Evolutionary conservation across 2,797 vertebrate genomes (phyloP), one percentile per base, ranked within the genome.

Genomic region (Clarias platycephalus): DNA sequence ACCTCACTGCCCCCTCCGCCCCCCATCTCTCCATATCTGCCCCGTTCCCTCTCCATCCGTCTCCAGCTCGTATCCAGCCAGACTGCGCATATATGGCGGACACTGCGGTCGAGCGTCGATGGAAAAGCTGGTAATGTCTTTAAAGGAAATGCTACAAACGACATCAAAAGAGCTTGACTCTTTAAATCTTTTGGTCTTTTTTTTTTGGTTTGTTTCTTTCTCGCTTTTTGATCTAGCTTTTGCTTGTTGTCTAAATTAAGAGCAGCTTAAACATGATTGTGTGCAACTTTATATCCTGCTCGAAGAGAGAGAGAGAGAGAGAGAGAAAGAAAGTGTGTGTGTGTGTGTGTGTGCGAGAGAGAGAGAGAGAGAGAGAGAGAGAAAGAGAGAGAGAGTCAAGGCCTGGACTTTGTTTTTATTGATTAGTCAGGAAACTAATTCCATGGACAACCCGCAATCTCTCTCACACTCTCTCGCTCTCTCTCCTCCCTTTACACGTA

Each of bases 391-490:
- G 4, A 16, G 2, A 31, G 28, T 26, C 40, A 44, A 79, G 34
- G 58, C 76, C 58, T 10, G 37, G 58, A 79, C 34, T 63, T 63
- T 79, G 44, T 57, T 74, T 31, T 53, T 94, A 95, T 95, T 93
- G 94, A 95, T 95, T 93, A 94, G 92, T 90, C 83, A 90, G 90
- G 34, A 91, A 93, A 93, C 92, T 88, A 93, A 94, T 94, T 94
- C 89, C 93, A 70, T 87, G 91, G 92, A 91, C 91, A 94, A 91
- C 90, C 91, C 93, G 91, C 90, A 53, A 90, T 89, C 90, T 90
- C 89, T 91, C 82, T 71, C 75, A 88, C n/a, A 26, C 44, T 86
- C 89, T 78, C 28, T 71, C 57, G 28, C 31, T 34, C 28, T 87
- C 28, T 87, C 86, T 90, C 72, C 37, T 12, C 57, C 64, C 64